A percentile compares a stretch with the other conserved stretches of the same genome.
phyloP scores from a whole-genome alignment of 2,888 invertebrate genomes.

The Pandemis corylana region DNA sequence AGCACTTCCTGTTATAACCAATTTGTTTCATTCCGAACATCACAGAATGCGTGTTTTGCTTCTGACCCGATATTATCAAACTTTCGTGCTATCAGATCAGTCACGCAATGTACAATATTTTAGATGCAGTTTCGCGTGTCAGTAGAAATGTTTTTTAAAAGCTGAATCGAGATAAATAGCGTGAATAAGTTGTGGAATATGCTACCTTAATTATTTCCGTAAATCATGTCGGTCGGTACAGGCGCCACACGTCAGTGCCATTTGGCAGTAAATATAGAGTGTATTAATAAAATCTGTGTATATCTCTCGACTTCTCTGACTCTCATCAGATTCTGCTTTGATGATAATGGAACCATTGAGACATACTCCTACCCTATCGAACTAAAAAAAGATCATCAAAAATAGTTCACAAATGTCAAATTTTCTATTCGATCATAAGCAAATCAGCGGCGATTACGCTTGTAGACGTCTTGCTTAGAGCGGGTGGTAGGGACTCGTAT shows the following conservation, averaged over 20 bases:
- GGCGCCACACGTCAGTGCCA: neutral
- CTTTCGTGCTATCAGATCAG: constrained; percentile 9
- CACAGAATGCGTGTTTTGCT: constrained; percentile 10
- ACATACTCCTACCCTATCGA: too few relatives aligned
- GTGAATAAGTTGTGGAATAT: neutral
- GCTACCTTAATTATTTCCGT: neutral
- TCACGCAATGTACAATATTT: constrained; percentile 29
- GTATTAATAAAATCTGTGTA: too few relatives aligned
- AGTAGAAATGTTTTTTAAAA: neutral
- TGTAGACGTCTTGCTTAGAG: neutral
- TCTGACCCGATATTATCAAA: constrained; percentile 5
- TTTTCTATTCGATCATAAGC: too few relatives aligned
- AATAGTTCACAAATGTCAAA: too few relatives aligned
- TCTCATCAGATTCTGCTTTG: too few relatives aligned
- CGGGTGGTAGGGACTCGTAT: constrained; percentile 38
- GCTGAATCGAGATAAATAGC: neutral
- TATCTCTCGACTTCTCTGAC: too few relatives aligned
- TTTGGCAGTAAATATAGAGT: neutral
- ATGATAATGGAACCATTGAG: too few relatives aligned
- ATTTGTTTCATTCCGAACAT: constrained; percentile 11
- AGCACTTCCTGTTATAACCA: constrained; percentile 5
- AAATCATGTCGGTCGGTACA: neutral
- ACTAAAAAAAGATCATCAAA: too few relatives aligned
- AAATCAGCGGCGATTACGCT: neutral
- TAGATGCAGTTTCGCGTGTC: neutral